Evolutionary conservation across 2,888 invertebrate genomes (phyloP).

Genomic region (Drosophila atroscutellata): DNA sequence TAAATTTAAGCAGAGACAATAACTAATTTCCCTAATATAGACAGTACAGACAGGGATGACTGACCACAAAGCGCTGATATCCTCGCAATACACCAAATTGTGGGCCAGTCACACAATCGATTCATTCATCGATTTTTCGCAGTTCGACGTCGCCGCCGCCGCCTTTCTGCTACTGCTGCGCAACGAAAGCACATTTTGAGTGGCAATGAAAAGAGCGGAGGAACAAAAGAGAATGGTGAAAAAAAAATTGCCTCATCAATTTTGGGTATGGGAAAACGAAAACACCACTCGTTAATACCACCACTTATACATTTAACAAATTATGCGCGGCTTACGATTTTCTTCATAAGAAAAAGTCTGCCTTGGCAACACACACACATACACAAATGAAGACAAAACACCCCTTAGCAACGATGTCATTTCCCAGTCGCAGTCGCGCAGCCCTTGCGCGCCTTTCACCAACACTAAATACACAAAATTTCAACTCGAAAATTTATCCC

Average conservation of each 20-base stretch:
- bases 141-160: constrained; percentile 52
- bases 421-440: constrained; percentile 55
- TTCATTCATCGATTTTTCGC: constrained; percentile 85
- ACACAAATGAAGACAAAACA: constrained; percentile 65
- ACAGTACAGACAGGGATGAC: constrained; percentile 9
- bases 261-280: constrained; percentile 29
- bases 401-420: constrained; percentile 73
- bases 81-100: constrained; percentile 8
- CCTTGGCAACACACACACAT: constrained; percentile 63
- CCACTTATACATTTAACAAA: constrained; percentile 57
- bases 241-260: constrained; percentile 39
- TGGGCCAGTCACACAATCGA: constrained; percentile 78
- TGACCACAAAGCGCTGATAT: not conserved
- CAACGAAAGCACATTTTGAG: constrained; percentile 73
- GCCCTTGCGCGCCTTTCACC: constrained; percentile 58
- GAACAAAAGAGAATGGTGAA: constrained; percentile 21
- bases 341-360: constrained; percentile 36
- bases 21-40: constrained; percentile 35
- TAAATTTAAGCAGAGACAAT: not conserved
- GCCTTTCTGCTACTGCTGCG: constrained; percentile 52
- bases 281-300: constrained; percentile 21
- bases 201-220: constrained; percentile 22
- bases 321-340: constrained; percentile 29
- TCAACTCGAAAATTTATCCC: constrained; percentile 47
- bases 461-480: constrained; percentile 75